A percentile compares a stretch with the other conserved stretches of the same genome.
phyloP scores from a whole-genome alignment of 1,140 invertebrate species.

The Anastrepha obliqua region DNA sequence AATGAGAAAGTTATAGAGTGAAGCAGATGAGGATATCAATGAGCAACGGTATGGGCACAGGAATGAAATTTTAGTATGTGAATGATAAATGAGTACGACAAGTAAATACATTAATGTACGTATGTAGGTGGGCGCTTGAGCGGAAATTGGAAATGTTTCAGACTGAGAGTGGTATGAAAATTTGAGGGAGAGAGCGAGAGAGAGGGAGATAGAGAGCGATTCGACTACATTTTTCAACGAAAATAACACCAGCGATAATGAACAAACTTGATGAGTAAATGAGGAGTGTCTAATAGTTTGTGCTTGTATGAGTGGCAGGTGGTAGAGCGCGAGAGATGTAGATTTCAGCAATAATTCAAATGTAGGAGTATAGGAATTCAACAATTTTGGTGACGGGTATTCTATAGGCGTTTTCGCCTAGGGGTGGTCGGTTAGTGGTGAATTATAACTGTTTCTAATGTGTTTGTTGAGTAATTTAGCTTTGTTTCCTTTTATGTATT shows the following conservation, averaged over 20 bases:
- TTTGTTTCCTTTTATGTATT: not conserved
- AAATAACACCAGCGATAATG: conserved; percentile 21
- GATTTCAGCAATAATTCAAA: not conserved
- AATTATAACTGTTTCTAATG: not conserved
- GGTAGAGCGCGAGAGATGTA: not conserved
- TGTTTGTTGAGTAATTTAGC: not conserved
- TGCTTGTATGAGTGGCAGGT: conserved; percentile 3
- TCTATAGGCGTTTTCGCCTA: too few relatives aligned
- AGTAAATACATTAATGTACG: not conserved
- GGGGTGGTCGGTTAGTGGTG: not conserved
- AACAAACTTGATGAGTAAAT: not conserved
- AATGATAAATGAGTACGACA: conserved; percentile 19
- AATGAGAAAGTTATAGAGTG: not conserved
- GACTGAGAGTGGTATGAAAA: not conserved
- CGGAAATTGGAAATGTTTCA: not conserved
- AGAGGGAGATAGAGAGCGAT: not conserved
- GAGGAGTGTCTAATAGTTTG: not conserved
- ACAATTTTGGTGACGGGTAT: not conserved
- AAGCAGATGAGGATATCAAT: not conserved
- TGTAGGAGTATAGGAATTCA: not conserved
- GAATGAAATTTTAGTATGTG: not conserved
- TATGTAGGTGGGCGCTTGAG: not conserved
- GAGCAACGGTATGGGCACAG: not conserved
- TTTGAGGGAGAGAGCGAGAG: not conserved
- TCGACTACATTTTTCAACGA: not conserved